phyloP scores from a whole-genome alignment of 1,140 invertebrate genomes.

The Solenopsis fugax region DNA sequence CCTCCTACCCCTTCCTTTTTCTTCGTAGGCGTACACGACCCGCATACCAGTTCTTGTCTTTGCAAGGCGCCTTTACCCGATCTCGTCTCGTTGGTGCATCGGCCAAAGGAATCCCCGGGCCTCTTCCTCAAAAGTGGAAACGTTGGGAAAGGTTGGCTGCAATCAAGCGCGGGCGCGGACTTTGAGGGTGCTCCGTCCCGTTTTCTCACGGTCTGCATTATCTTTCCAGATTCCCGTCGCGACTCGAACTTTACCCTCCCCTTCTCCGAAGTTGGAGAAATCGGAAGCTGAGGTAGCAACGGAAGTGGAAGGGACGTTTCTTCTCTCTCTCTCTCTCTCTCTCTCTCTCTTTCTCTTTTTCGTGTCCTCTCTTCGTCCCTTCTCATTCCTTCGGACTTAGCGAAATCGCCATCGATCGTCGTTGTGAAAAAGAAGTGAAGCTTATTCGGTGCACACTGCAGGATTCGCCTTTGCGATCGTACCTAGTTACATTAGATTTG shows the following conservation, averaged over 20 bases:
- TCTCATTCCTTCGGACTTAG: slow-evolving; percentile 3
- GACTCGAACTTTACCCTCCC: slow-evolving; percentile 43
- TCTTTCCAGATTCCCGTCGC: slow-evolving; percentile 65
- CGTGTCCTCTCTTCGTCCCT: not conserved
- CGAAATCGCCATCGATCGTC: slow-evolving; percentile 69
- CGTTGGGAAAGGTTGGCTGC: slow-evolving; percentile 69
- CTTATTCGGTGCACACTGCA: slow-evolving; percentile 50
- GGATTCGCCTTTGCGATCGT: slow-evolving; percentile 38
- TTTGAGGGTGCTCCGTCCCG: slow-evolving; percentile 63
- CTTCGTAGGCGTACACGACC: slow-evolving; percentile 69
- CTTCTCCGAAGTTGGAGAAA: slow-evolving; percentile 22
- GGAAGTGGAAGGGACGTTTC: slow-evolving; percentile 46
- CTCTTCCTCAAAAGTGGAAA: slow-evolving; percentile 66
- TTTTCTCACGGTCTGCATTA: slow-evolving; percentile 76
- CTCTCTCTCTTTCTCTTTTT: not conserved
- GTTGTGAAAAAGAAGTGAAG: slow-evolving; percentile 66
- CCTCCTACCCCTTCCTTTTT: not conserved
- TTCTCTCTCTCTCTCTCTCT: not conserved
- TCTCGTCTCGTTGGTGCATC: slow-evolving; percentile 55
- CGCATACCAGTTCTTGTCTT: slow-evolving; percentile 71
- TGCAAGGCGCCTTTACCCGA: slow-evolving; percentile 61
- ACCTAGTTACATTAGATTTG: slow-evolving; percentile 40
- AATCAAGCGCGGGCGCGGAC: slow-evolving; percentile 73
- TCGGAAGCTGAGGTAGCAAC: slow-evolving; percentile 64
- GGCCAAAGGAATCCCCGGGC: slow-evolving; percentile 68